Evolutionary conservation across 2,113 vertebrate genomes (phyloP).

Genomic region (Phodopus roborovskii): DNA sequence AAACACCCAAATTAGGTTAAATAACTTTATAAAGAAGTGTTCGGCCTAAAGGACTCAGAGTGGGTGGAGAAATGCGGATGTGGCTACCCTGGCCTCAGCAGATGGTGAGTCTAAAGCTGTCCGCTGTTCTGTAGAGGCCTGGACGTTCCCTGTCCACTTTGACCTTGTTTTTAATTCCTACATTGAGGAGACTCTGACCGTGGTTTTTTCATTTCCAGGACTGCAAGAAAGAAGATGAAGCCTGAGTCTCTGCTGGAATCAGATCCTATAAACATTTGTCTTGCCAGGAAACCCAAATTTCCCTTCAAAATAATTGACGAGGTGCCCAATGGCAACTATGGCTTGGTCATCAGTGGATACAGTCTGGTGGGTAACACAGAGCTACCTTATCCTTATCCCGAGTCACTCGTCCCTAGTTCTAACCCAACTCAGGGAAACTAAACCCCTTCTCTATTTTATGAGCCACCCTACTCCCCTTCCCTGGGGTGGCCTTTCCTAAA

Average conservation of each 20-base stretch:
- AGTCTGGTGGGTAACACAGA: constrained; percentile 90
- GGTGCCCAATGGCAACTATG: constrained; percentile 90
- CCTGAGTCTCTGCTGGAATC: constrained; percentile 84
- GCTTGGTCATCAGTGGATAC: constrained; percentile 94
- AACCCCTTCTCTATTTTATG: constrained; percentile 21
- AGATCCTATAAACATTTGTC: constrained; percentile 82
- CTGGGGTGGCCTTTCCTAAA: neutral
- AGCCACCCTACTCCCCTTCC: neutral
- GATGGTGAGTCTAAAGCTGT: neutral
- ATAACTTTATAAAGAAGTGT: constrained; percentile 19
- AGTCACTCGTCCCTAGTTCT: constrained; percentile 5
- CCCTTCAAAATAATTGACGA: constrained; percentile 88
- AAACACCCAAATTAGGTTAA: neutral
- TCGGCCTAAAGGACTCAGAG: neutral
- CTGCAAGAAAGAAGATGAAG: constrained; percentile 91
- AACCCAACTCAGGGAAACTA: constrained; percentile 46
- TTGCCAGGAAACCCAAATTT: constrained; percentile 75
- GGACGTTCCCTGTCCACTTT: neutral
- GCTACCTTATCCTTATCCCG: constrained; percentile 74
- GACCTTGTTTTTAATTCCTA: neutral
- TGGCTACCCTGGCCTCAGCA: neutral
- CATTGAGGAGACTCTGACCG: neutral
- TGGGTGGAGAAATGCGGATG: neutral
- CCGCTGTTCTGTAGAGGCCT: neutral
- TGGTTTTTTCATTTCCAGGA: constrained; percentile 82